phyloP scores from a whole-genome alignment of 2,113 vertebrate genomes.

The Apeltes quadracus region DNA sequence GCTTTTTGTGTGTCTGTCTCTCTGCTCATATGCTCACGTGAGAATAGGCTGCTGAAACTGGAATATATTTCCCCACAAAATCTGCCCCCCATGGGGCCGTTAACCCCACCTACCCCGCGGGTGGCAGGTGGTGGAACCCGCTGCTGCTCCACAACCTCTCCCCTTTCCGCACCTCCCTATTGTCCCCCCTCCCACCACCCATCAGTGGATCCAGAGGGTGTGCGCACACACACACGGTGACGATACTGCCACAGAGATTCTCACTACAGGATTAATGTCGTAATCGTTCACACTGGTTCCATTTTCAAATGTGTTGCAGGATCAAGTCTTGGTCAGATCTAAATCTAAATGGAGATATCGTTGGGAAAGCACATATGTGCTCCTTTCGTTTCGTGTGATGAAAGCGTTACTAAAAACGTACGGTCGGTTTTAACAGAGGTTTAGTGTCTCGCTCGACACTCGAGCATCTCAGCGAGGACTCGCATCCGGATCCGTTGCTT shows the following conservation, averaged over 20 bases:
- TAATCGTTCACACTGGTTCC: neutral
- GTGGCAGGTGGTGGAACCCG: slow-evolving; percentile 62
- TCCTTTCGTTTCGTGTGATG: neutral
- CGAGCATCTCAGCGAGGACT: slow-evolving; percentile 4
- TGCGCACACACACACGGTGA: slow-evolving; percentile 13
- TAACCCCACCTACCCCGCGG: slow-evolving; percentile 49
- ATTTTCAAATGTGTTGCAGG: neutral
- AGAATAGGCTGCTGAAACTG: slow-evolving; percentile 29
- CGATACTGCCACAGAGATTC: neutral
- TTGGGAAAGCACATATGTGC: neutral
- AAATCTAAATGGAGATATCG: neutral
- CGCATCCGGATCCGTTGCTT: neutral
- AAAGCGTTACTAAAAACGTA: too few relatives aligned
- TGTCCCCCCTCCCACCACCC: slow-evolving; percentile 30
- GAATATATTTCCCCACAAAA: slow-evolving; percentile 19
- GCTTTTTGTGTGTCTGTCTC: slow-evolving; percentile 26
- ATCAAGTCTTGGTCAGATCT: neutral
- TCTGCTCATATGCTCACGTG: slow-evolving; percentile 31
- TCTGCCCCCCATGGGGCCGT: slow-evolving; percentile 8
- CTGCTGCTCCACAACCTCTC: slow-evolving; percentile 25
- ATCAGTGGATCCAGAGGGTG: slow-evolving; percentile 11
- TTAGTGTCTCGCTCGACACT: neutral
- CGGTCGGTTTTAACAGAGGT: neutral
- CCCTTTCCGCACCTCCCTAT: slow-evolving; percentile 31
- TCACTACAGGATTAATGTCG: neutral